These are phyloP conservation scores for Alethe castanea DNA, from an alignment of 2,113 vertebrate genomes.

Conservation along the genomic window DNA sequence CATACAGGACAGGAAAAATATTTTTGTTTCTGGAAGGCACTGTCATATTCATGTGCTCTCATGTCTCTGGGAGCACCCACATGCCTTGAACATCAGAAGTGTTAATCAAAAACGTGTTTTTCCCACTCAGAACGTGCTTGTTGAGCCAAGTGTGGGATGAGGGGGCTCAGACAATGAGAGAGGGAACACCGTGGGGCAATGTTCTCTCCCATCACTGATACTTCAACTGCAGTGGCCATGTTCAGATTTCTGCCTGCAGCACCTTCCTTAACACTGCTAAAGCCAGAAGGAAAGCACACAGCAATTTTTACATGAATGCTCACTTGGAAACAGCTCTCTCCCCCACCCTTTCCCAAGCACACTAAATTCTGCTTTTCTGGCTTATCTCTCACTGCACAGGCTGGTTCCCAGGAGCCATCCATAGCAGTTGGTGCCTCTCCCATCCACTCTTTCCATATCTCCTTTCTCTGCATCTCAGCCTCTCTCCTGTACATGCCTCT, in stretches of 20 bases:
- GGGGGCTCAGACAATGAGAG: neutral
- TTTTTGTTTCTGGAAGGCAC: neutral
- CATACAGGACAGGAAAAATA: neutral
- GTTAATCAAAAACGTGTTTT: neutral
- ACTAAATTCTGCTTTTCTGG: neutral
- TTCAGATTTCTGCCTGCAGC: neutral
- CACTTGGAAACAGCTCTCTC: neutral
- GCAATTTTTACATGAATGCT: neutral
- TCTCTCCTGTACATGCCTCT: neutral
- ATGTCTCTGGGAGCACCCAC: neutral
- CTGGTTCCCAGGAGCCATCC: neutral
- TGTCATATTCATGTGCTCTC: neutral
- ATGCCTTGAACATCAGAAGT: neutral
- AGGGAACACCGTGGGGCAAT: neutral
- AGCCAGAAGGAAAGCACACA: neutral
- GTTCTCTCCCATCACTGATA: neutral
- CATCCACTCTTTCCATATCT: neutral
- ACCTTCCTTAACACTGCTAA: neutral
- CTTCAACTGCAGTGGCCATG: fast-evolving
- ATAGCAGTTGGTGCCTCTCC: neutral
- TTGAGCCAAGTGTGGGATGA: neutral
- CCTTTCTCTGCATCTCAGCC: neutral
- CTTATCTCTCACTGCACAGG: conserved; percentile 22
- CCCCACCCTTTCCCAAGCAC: neutral
- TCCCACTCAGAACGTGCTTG: neutral